These are phyloP conservation scores for Buathra laborator DNA, from an alignment of 2,888 invertebrate species.

Conservation along the genomic window DNA sequence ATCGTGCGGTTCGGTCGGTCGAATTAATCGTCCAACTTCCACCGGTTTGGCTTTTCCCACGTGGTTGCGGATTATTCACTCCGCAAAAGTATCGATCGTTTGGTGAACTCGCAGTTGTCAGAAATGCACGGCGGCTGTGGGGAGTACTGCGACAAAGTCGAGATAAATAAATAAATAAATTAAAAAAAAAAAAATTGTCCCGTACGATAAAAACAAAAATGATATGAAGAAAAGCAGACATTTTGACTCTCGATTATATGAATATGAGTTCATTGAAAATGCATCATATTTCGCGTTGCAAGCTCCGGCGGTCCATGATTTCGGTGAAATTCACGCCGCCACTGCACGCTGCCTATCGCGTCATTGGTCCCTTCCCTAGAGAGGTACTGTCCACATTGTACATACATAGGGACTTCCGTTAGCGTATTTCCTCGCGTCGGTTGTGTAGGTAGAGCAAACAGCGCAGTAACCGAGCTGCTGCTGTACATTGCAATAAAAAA, in stretches of 20 bases:
- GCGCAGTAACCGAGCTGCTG: too few species aligned
- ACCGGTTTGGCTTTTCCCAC: slow-evolving; percentile 56
- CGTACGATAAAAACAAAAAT: not conserved
- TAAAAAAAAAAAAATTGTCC: not conserved
- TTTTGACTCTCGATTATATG: not conserved
- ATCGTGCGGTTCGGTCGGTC: slow-evolving; percentile 45
- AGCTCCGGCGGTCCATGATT: too few species aligned
- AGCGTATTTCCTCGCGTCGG: too few species aligned
- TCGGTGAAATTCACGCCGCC: too few species aligned
- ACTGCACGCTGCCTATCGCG: too few species aligned
- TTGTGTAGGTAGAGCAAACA: too few species aligned
- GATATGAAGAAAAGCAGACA: not conserved
- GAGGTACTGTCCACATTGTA: too few species aligned
- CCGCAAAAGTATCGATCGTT: slow-evolving; percentile 47
- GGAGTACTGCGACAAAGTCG: not conserved
- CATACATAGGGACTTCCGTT: too few species aligned
- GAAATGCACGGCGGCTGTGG: not conserved
- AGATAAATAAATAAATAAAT: not conserved
- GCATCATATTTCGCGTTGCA: not conserved
- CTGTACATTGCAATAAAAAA: not conserved
- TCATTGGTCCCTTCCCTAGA: too few species aligned
- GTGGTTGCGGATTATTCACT: slow-evolving; percentile 53
- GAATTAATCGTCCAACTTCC: slow-evolving; percentile 60
- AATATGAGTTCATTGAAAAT: not conserved
- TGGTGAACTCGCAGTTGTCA: slow-evolving; percentile 3